These are phyloP conservation scores for Phataginus tricuspis DNA, from an alignment of 2,797 vertebrate genomes.

Conservation along the genomic window DNA sequence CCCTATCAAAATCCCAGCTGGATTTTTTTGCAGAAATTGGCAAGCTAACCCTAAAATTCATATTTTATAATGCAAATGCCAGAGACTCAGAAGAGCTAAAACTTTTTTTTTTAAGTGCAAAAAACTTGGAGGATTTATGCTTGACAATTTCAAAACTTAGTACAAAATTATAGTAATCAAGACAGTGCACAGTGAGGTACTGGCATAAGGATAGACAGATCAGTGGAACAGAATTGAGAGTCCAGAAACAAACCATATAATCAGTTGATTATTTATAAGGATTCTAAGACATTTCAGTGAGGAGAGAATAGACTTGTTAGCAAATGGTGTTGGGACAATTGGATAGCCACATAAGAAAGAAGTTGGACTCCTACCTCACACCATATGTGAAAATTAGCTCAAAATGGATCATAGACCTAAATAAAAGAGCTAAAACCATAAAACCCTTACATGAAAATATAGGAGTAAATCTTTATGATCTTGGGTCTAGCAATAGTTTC, in stretches of 20 bases:
- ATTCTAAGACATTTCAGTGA: background rate
- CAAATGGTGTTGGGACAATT: background rate
- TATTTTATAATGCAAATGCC: background rate
- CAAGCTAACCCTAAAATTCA: background rate
- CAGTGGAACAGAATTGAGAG: background rate
- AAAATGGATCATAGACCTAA: background rate
- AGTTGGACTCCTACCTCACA: background rate
- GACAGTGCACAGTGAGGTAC: background rate
- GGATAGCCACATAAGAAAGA: background rate
- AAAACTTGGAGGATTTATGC: background rate
- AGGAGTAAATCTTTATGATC: background rate
- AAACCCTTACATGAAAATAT: background rate
- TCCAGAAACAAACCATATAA: background rate
- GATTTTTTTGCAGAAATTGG: conserved; percentile 4
- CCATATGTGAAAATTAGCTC: background rate
- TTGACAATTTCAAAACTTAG: conserved; percentile 13
- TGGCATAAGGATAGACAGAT: background rate
- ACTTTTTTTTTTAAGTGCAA: background rate
- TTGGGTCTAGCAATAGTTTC: background rate
- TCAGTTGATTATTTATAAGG: background rate
- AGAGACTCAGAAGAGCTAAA: background rate
- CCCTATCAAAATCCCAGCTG: background rate
- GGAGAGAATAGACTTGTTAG: background rate
- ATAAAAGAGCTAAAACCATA: background rate
- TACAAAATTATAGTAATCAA: background rate